phyloP scores from a whole-genome alignment of 2,113 vertebrate genomes.

The Girardinichthys multiradiatus region DNA sequence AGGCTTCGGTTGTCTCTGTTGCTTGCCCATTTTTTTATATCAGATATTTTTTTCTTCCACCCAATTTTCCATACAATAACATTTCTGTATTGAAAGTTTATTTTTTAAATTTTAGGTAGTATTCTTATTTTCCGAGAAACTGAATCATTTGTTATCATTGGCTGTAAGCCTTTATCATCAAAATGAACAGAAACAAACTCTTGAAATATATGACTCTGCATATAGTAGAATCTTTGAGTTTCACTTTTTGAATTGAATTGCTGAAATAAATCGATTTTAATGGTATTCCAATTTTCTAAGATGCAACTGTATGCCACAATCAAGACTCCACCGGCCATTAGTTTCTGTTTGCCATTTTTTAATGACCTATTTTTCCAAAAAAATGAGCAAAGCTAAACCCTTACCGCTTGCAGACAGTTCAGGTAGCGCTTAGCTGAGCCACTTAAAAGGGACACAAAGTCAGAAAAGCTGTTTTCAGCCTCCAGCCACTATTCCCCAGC shows the following conservation, averaged over 20 bases:
- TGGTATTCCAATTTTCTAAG: background rate
- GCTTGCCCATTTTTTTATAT: background rate
- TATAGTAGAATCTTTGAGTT: background rate
- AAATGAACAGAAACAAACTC: background rate
- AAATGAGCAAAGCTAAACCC: conserved; percentile 26
- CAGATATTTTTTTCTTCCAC: background rate
- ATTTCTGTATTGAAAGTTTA: background rate
- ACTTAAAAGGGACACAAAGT: conserved; percentile 42
- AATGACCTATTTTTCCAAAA: conserved; percentile 11
- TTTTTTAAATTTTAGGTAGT: background rate
- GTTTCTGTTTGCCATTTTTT: conserved; percentile 6
- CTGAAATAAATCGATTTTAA: background rate
- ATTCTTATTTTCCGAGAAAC: background rate
- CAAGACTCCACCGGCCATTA: background rate
- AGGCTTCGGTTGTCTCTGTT: too few relatives aligned
- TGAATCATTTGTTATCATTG: background rate
- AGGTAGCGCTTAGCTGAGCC: conserved; percentile 44
- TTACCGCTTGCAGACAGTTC: conserved; percentile 43
- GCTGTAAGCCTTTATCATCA: background rate
- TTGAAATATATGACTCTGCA: background rate
- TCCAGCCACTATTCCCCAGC: conserved; percentile 26
- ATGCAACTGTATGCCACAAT: conserved; percentile 8
- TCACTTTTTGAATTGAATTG: too few relatives aligned
- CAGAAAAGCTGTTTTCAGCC: conserved; percentile 54
- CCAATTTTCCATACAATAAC: background rate